Base-by-base conservation (phyloP, 2,888 invertebrate species). In the Polia nebulosa region DNA sequence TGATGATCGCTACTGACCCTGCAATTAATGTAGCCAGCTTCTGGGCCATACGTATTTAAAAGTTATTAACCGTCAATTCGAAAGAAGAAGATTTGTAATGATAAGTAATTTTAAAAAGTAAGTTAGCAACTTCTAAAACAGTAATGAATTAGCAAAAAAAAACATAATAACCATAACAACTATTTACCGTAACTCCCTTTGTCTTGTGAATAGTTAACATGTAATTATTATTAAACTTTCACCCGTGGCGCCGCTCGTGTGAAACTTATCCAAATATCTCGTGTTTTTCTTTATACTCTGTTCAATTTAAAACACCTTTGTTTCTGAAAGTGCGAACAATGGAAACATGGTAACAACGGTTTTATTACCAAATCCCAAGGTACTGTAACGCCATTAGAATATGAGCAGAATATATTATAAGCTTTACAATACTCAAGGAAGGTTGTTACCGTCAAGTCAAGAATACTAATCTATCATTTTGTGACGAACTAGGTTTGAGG, bases 221-320 rank as follows among this genome's bases (percentile, higher is more conserved):
- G 63, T 69, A 56, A 76, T 68, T 66, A 71, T 47, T 79, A 58
- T 29, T 44, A 59, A 51, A 77, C 77, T 77, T 67, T 80, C 82
- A 11, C 76, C 55, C 52, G 9, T n/a, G 56, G 53, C 51, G 60
- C 60, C 66, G 4, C 29, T 52, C 65, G 71, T 80, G 77, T 70
- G 77, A 80, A 80, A 62, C 13, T 62, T 22, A 62, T 69, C 22
- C 25, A 17, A 55, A 64, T 53, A 41, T 41, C 45, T 6, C 51
- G 22, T 56, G 57, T 41, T 61, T 44, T 62, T 49, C 53, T 29
- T 49, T 25, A 59, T 25, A 13, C 44, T 63, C 49, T 55, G 17
- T 25, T 61, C 15, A 47, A 68, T 34, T 41, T 41, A 34, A 55
- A 53, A 58, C 49, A 53, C 36, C 9, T 57, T 52, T 41, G 45